Evolutionary conservation across 2,888 invertebrate genomes (phyloP), one percentile per base, ranked within the genome.

Genomic region (Dryomyza anilis): DNA sequence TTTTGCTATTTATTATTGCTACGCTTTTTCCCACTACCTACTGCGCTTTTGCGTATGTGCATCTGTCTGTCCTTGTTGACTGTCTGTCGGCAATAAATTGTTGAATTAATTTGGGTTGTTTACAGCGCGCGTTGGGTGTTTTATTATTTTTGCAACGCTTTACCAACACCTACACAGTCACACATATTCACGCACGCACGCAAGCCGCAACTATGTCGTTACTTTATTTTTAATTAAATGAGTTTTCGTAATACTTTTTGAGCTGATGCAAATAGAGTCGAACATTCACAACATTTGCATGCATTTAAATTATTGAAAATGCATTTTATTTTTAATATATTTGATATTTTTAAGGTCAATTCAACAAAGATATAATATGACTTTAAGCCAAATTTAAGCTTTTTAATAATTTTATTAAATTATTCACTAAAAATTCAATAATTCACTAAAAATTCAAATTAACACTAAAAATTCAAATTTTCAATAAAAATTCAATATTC

Each of bases 181-280:
- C 19, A 19, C 14, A 8, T 16, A 39, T 33, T 23, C 12, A 36
- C 0, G 23, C 55, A 23, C 21, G 46, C 12, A 46, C n/a, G 14
- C 30, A 48, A 21, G 21, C 56, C 57, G 27, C 57, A 43, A 43
- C 57, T 43, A 43, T 39, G 25, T n/a, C 19, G 39, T 43, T 57
- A 23, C 57, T 57, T 57, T 57, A 45, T n/a, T 57, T 29, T 59
- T 59, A 59, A 59, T 59, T 59, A 59, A 59, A 48, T 29, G 48
- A 25, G 43, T 25, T 25, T 36, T 39, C 39, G 30, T 56, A 56
- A 14, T 36, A 21, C 36, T 16, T 57, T n/a, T 43, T 16, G n/a
- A n/a, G 14, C 21, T 12, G 14, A 6, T 8, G 58, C 29, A 59
- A 45, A 48, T 45, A 30, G 30, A 5, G 5, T n/a, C 58, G n/a